These are phyloP conservation scores for Phrynocephalus versicolor DNA, from an alignment of 2,113 vertebrate genomes.

Conservation along the genomic window DNA sequence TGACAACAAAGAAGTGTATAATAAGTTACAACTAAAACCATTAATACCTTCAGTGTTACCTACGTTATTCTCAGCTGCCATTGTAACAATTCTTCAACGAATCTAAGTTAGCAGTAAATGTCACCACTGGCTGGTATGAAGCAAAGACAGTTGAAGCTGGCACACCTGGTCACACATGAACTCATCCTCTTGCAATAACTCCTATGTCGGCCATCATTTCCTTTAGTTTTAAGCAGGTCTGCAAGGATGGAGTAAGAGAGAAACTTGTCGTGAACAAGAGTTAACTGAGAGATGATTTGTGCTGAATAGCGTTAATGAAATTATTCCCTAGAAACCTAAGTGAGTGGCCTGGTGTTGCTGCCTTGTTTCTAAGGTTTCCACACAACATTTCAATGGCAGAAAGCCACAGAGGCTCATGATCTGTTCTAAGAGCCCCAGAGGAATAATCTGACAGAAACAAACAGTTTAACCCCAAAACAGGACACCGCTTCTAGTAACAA, in stretches of 20 bases:
- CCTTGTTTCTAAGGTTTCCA: too few species aligned
- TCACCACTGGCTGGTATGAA: constrained; percentile 27
- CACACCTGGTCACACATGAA: constrained; percentile 32
- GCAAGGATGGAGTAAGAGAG: background rate
- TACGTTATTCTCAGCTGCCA: constrained; percentile 49
- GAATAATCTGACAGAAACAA: background rate
- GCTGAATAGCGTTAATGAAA: background rate
- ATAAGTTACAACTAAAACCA: constrained; percentile 60
- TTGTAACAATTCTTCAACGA: constrained; percentile 40
- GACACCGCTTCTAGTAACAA: background rate
- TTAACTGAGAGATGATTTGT: rapidly evolving
- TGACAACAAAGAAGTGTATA: constrained; percentile 55
- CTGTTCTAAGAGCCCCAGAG: background rate
- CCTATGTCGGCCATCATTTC: constrained; percentile 39
- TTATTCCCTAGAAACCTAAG: background rate
- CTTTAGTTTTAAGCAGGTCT: background rate
- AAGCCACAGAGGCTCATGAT: background rate
- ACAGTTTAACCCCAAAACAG: background rate
- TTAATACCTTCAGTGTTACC: constrained; percentile 65
- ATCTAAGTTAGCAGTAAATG: constrained; percentile 38
- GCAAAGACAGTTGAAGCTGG: background rate
- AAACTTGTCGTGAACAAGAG: background rate
- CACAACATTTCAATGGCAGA: background rate
- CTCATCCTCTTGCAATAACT: constrained; percentile 31
- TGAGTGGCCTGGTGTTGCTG: background rate